phyloP scores from a whole-genome alignment of 1,140 invertebrate genomes.

The Drosophila nigromelanica region DNA sequence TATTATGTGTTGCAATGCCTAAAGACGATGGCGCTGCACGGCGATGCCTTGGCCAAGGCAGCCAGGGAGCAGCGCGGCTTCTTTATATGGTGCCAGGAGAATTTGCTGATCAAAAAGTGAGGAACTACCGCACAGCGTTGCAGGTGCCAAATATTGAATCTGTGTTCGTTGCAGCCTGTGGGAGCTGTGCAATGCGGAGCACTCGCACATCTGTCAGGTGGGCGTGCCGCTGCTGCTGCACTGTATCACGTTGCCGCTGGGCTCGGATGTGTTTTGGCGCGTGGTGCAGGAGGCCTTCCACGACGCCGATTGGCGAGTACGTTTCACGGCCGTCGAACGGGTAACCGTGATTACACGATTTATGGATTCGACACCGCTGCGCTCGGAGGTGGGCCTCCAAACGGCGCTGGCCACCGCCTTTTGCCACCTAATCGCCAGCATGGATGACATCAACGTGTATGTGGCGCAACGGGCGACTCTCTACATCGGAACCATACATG shows the following conservation, averaged over 20 bases:
- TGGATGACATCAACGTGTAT: constrained; percentile 97
- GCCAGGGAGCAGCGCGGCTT: constrained; percentile 96
- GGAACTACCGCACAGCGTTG: constrained; percentile 39
- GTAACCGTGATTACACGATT: constrained; percentile 96
- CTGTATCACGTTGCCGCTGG: constrained; percentile 95
- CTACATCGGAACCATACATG: constrained; percentile 97
- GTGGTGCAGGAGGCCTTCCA: constrained; percentile 97
- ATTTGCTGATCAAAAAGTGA: constrained; percentile 97
- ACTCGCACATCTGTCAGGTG: constrained; percentile 96
- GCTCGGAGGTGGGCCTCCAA: constrained; percentile 93
- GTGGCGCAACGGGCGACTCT: constrained; percentile 97
- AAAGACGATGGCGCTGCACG: constrained; percentile 95
- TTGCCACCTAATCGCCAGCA: constrained; percentile 97
- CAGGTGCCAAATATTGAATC: neutral
- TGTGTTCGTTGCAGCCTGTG: constrained; percentile 89
- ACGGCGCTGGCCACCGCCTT: constrained; percentile 98
- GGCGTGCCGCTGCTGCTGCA: constrained; percentile 96
- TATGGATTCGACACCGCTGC: constrained; percentile 94
- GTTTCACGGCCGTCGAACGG: constrained; percentile 97
- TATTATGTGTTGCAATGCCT: constrained; percentile 97
- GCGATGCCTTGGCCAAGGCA: constrained; percentile 95
- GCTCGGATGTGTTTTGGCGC: constrained; percentile 97
- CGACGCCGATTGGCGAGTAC: constrained; percentile 92
- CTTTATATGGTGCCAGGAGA: constrained; percentile 98
- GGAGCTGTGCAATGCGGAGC: constrained; percentile 95